Percentiles rank a stretch among this genome's conserved stretches.
These are phyloP conservation scores for Oreamnos americanus DNA, from an alignment of 2,113 vertebrate species.

Conservation along the genomic window DNA sequence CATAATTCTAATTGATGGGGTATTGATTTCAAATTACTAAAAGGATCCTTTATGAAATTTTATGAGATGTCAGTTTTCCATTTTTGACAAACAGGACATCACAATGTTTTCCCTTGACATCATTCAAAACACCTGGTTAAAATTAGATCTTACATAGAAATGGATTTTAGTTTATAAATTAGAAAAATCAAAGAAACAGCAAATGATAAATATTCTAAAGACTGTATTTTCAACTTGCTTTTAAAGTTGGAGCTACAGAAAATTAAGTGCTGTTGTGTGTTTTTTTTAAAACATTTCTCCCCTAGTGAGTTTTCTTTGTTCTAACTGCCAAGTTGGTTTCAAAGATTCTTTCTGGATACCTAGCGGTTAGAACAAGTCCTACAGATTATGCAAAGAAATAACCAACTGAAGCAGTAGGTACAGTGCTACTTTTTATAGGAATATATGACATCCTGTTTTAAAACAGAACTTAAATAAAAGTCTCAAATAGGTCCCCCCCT, in stretches of 20 bases:
- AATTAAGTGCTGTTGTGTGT: background rate
- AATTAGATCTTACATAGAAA: background rate
- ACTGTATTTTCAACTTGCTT: background rate
- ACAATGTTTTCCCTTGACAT: background rate
- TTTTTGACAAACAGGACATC: background rate
- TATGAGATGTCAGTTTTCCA: background rate
- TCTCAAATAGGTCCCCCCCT: background rate
- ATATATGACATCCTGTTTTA: background rate
- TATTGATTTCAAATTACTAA: background rate
- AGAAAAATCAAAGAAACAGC: background rate
- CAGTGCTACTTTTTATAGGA: background rate
- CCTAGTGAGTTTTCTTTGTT: constrained; percentile 46
- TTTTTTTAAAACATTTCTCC: background rate
- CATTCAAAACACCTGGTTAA: background rate
- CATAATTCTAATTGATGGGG: background rate
- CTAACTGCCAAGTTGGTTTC: constrained; percentile 50
- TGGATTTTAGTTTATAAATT: background rate
- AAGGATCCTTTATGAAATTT: background rate
- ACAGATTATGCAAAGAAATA: background rate
- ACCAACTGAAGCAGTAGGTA: background rate
- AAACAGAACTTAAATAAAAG: background rate
- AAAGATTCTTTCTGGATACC: constrained; percentile 39
- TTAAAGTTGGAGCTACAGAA: background rate
- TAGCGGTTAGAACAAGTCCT: constrained; percentile 24
- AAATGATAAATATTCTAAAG: background rate